Evolutionary conservation across 2,797 vertebrate species (phyloP).

Genomic region (Lutjanus argentimaculatus): DNA sequence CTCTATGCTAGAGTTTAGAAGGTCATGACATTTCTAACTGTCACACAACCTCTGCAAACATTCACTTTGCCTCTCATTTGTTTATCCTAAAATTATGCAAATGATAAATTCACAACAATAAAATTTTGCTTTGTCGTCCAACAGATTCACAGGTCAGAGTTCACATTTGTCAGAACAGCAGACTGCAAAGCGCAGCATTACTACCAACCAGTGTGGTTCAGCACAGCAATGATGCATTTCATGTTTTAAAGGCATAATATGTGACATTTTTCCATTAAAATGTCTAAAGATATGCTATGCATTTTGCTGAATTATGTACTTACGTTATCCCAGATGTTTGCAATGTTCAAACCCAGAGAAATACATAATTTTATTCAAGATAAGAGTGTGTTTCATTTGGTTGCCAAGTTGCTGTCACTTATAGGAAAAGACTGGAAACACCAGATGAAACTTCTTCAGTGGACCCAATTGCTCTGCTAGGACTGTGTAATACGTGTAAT

Average conservation of each 20-base stretch:
- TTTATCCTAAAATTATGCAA: not conserved
- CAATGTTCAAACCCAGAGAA: too few relatives aligned
- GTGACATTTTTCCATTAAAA: too few relatives aligned
- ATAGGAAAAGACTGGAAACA: too few relatives aligned
- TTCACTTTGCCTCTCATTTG: not conserved
- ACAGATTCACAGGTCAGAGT: not conserved
- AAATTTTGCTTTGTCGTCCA: not conserved
- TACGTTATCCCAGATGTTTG: too few relatives aligned
- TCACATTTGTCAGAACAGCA: slow-evolving; percentile 6
- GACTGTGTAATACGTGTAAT: too few relatives aligned
- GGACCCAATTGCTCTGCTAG: too few relatives aligned
- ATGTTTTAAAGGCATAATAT: not conserved
- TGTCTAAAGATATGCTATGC: too few relatives aligned
- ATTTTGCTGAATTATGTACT: too few relatives aligned
- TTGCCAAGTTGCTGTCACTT: too few relatives aligned
- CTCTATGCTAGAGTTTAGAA: slow-evolving; percentile 14
- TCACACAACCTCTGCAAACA: not conserved
- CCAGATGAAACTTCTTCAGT: too few relatives aligned
- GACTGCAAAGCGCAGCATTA: not conserved
- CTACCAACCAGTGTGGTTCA: not conserved
- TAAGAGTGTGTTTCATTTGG: too few relatives aligned
- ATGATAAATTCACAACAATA: not conserved
- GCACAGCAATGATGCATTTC: not conserved
- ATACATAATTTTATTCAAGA: too few relatives aligned
- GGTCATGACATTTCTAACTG: slow-evolving; percentile 43